phyloP scores from a whole-genome alignment of 2,888 invertebrate species.

The Epirrhoe alternata region DNA sequence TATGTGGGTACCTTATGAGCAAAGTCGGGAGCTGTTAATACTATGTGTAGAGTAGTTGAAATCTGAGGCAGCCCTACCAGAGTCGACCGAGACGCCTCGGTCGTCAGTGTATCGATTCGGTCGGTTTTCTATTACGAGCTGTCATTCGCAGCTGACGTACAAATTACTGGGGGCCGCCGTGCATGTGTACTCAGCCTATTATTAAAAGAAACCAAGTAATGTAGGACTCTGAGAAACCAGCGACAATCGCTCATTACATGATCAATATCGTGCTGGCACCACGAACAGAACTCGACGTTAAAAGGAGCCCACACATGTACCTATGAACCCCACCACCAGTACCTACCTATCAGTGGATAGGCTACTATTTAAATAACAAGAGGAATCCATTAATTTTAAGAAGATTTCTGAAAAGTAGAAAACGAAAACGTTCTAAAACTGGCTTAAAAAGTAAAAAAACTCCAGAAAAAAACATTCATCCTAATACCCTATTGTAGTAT shows the following conservation, averaged over 20 bases:
- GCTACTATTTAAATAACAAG: too few species aligned
- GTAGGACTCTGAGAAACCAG: background rate
- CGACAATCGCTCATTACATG: background rate
- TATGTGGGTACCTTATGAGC: too few species aligned
- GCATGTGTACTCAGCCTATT: constrained; percentile 28
- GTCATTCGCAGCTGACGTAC: constrained; percentile 61
- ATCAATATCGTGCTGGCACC: background rate
- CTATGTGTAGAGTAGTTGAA: background rate
- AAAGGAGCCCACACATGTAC: background rate
- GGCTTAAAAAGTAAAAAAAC: background rate
- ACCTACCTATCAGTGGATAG: too few species aligned
- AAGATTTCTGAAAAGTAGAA: background rate
- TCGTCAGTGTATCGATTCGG: constrained; percentile 52
- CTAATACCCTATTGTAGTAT: background rate
- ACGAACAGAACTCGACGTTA: background rate
- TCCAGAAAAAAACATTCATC: background rate
- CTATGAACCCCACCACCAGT: background rate
- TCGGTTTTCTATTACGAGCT: constrained; percentile 59
- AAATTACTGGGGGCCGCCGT: constrained; percentile 19
- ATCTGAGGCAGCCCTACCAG: background rate
- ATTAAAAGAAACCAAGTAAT: constrained; percentile 23
- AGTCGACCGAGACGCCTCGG: constrained; percentile 5
- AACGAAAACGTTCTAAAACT: background rate
- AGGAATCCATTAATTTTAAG: background rate
- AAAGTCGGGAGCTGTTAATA: background rate